Conservation (phyloP, 2,113 vertebrate species). For the Pimephales promelas region DNA sequence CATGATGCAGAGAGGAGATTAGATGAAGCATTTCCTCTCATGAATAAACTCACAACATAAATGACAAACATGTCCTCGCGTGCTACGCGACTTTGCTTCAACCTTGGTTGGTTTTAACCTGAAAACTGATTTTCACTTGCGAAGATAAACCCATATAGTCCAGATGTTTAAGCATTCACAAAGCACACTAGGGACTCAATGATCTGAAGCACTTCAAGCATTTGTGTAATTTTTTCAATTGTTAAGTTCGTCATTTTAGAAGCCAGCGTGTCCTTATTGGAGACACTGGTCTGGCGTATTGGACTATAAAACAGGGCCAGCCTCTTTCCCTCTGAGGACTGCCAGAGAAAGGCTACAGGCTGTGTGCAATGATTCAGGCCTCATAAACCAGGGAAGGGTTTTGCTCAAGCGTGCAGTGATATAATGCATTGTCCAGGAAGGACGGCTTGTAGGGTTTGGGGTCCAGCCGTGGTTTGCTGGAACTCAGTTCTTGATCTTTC, state of each 20-base stretch:
- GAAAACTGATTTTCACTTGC: background rate
- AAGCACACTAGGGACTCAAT: background rate
- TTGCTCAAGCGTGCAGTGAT: slow-evolving; percentile 52
- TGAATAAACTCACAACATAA: background rate
- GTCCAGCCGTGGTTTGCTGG: slow-evolving; percentile 55
- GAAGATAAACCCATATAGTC: background rate
- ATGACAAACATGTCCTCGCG: background rate
- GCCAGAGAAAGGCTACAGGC: slow-evolving; percentile 29
- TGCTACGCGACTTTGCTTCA: background rate
- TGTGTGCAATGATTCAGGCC: slow-evolving; percentile 58
- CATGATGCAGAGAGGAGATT: slow-evolving; percentile 1
- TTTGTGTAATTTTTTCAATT: background rate
- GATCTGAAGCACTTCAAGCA: background rate
- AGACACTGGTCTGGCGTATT: background rate
- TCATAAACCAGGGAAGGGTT: slow-evolving; percentile 50
- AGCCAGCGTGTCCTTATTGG: background rate
- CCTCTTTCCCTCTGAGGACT: background rate
- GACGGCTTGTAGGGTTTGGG: slow-evolving; percentile 52
- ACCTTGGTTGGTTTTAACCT: background rate
- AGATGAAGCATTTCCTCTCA: background rate
- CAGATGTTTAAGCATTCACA: background rate
- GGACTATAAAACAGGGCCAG: background rate
- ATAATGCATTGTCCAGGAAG: slow-evolving; percentile 61
- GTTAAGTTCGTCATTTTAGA: background rate
- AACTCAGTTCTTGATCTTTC: slow-evolving; percentile 46